Base-by-base conservation (phyloP, 92 coral and sea anemone species). In the Plumapathes pennacea region DNA sequence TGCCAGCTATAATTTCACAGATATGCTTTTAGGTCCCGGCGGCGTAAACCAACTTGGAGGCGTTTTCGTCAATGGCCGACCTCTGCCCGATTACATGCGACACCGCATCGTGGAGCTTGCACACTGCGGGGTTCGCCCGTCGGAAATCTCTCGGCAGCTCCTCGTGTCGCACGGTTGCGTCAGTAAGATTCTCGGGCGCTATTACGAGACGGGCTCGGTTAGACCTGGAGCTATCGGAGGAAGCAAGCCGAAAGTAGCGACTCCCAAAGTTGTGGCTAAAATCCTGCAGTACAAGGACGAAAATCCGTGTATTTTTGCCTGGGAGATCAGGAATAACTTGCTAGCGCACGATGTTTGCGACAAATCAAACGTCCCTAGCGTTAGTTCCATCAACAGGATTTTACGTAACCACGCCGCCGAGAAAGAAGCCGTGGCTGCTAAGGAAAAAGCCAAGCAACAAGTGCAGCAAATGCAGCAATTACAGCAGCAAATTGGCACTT, bases 1-100 rank as follows among this genome's bases (percentile, higher is more conserved):
- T n/a, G n/a, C n/a, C n/a, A n/a, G n/a, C n/a, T n/a, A n/a, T 33
- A 54, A 54, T 31, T 11, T 7, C 33, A 2, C 34, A 24, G 34
- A 4, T 15, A n/a, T 57, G n/a, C 2, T 57, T 64, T 38, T 4
- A 90, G 97, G 97, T 72, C 97, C 97, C 67, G 97, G 97, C 65
- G 97, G 97, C 65, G 97, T 90, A 47, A 90, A 90, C 83, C 97
- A 90, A 63, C 90, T 90, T 39, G 97, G 97, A 69, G 97, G 97
- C 46, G 97, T 91, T 50, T 91, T 91, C 82, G 96, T 91, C 77
- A 91, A 91, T 67, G 97, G 97, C 61, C 90, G 97, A 41, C 97
- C 97, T 6, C 72, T 91, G 69, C 97, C 97, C 67, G 97, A 91
- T 71, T 91, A 91, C 80, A 91, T 91, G 97, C 95, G 97, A 29